Base-by-base conservation (phyloP, 2,113 vertebrate species). In the Oncorhynchus mykiss region DNA sequence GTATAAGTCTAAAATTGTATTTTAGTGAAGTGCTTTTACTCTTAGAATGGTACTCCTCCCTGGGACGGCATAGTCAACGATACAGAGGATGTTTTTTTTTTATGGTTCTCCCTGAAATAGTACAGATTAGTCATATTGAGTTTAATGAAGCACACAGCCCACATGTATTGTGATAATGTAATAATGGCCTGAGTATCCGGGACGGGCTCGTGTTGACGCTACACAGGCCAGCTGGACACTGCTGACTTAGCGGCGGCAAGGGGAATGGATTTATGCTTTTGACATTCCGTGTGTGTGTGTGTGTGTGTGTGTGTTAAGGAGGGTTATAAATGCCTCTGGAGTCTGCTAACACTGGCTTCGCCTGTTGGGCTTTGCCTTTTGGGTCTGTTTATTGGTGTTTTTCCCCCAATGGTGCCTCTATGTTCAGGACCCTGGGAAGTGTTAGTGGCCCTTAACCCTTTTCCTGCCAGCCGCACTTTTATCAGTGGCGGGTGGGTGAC, bases 111-210 rank as follows among this genome's bases (percentile, higher is more conserved):
- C 86, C 86, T 82, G 71, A 87, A 90, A 87, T 89, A 88, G 77
- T 69, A 6, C 11, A 48, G 34, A 72, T 85, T 78, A 89, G 81
- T 85, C 78, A 72, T 5, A 48, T 14, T 20, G 71, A 78, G 45
- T 62, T 78, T 6, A 66, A 49, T 74, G 14, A 84, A 83, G 84
- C 87, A 79, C 85, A 89, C 87, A 85, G 84, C 80, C 79, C 80
- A 80, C 13, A 31, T 13, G 22, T n/a, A 27, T 73, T 73, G 34
- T 70, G 71, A 83, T 90, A 87, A 89, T 82, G 84, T 84, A 88
- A 87, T 90, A 90, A 90, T 86, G 75, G 71, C 64, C 80, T 75
- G 73, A 9, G 87, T 82, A 86, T 91, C 89, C 82, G 34, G 87
- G 82, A 91, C 79, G 80, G 77, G 74, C 86, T 82, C 29, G 81